Percentiles rank a stretch among this genome's conserved stretches.
Evolutionary conservation across 2,113 vertebrate genomes (phyloP).

Genomic region (Cheilinus undulatus): DNA sequence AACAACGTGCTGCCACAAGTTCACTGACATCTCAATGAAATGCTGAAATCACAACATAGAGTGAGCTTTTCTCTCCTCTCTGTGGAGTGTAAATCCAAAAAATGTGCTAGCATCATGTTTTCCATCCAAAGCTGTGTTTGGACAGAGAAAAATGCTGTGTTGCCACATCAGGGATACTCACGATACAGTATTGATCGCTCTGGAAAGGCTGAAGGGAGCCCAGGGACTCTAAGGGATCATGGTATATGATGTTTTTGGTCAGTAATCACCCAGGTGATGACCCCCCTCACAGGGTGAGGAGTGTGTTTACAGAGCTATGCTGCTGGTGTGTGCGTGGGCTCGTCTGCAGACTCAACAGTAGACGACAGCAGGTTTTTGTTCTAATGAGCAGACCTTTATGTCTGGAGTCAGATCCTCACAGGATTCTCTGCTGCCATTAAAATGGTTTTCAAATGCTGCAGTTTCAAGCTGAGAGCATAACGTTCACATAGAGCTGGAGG

Average conservation of each 20-base stretch:
- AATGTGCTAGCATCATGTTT: slow-evolving; percentile 66
- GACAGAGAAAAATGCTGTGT: slow-evolving; percentile 60
- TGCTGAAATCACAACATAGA: slow-evolving; percentile 38
- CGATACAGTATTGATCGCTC: slow-evolving; percentile 63
- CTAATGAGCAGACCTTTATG: background rate
- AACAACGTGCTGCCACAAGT: slow-evolving; percentile 8
- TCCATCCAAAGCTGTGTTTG: slow-evolving; percentile 53
- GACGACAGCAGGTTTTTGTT: background rate
- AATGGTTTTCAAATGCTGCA: background rate
- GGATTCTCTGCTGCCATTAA: background rate
- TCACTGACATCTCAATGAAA: slow-evolving; percentile 30
- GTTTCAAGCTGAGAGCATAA: background rate
- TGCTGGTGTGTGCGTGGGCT: background rate
- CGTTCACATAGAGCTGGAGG: no score
- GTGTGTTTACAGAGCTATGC: background rate
- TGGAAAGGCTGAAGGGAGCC: slow-evolving; percentile 28
- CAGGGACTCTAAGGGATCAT: slow-evolving; percentile 30
- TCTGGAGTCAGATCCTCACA: slow-evolving; percentile 10
- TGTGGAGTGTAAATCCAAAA: slow-evolving; percentile 41
- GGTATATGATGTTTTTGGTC: slow-evolving; percentile 46
- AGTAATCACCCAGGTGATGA: slow-evolving; percentile 58
- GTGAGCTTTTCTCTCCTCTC: background rate
- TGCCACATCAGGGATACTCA: slow-evolving; percentile 58
- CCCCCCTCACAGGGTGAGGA: slow-evolving; percentile 13
- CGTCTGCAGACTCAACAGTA: background rate